phyloP scores from a whole-genome alignment of 2,888 invertebrate genomes.

The Alcis repandata region DNA sequence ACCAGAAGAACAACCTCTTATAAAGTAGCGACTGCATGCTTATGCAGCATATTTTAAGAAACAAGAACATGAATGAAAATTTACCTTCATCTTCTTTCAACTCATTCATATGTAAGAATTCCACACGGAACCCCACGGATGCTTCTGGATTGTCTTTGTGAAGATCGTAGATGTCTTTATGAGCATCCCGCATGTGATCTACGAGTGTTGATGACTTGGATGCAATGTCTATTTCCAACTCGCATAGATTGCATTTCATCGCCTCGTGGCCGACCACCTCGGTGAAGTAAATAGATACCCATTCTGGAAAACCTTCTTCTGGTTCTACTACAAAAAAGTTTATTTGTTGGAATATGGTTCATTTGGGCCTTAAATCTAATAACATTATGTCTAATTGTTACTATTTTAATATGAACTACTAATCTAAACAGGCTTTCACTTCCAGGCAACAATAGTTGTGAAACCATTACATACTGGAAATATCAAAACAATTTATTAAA shows the following conservation, averaged over 20 bases:
- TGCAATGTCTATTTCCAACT: constrained; percentile 54
- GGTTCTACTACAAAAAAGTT: constrained; percentile 36
- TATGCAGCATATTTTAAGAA: no score
- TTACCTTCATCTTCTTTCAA: constrained; percentile 66
- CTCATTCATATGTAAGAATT: constrained; percentile 73
- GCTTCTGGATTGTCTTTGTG: constrained; percentile 75
- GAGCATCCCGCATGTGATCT: constrained; percentile 64
- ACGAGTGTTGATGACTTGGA: constrained; percentile 63
- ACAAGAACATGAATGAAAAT: constrained; percentile 26
- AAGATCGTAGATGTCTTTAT: constrained; percentile 72
- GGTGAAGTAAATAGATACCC: constrained; percentile 74
- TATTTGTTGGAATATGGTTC: neutral
- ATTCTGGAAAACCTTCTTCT: constrained; percentile 62
- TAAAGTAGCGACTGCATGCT: no score
- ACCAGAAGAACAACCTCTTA: no score
- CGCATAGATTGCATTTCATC: constrained; percentile 75
- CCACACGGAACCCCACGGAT: constrained; percentile 75
- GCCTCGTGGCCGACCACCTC: constrained; percentile 54
- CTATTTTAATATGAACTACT: neutral
- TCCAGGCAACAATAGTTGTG: no score
- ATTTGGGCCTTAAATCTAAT: neutral
- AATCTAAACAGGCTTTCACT: no score
- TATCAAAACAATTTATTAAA: no score
- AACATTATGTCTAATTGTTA: neutral
- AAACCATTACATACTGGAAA: no score